Conservation (phyloP, 2,113 vertebrate species). For the Holacanthus passer region DNA sequence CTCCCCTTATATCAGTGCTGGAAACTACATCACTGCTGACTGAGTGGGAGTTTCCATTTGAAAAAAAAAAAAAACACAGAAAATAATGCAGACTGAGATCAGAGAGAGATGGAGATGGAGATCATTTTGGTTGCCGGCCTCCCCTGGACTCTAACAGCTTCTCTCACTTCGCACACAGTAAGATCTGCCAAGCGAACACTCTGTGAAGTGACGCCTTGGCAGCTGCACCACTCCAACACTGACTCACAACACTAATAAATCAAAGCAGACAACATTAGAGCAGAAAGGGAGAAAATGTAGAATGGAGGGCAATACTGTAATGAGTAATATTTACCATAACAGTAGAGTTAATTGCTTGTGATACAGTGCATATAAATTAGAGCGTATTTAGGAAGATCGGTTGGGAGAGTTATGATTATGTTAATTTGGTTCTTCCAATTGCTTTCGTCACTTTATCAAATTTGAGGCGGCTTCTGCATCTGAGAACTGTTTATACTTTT, state of each 20-base stretch:
- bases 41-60: too few relatives aligned
- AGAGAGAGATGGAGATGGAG: too few relatives aligned
- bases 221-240: slow-evolving; percentile 42
- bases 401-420: slow-evolving; percentile 46
- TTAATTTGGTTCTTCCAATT: slow-evolving; percentile 45
- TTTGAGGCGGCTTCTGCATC: background rate
- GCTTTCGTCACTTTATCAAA: slow-evolving; percentile 46
- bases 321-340: slow-evolving; percentile 57
- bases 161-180: slow-evolving; percentile 37
- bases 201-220: slow-evolving; percentile 65
- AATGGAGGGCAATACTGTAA: slow-evolving; percentile 61
- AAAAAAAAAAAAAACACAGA: too few relatives aligned
- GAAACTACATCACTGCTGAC: too few relatives aligned
- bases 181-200: slow-evolving; percentile 59
- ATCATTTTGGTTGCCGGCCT: slow-evolving; percentile 26
- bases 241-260: slow-evolving; percentile 60
- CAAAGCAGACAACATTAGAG: slow-evolving; percentile 51
- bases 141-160: slow-evolving; percentile 37
- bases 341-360: slow-evolving; percentile 64
- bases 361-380: slow-evolving; percentile 60
- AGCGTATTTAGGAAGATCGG: slow-evolving; percentile 25
- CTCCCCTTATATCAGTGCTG: too few relatives aligned
- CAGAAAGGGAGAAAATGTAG: slow-evolving; percentile 38
- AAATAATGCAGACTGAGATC: too few relatives aligned
- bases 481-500: slow-evolving; percentile 12